A percentile compares a stretch with the other conserved stretches of the same genome.
Conservation (phyloP, 2,113 vertebrate genomes). For the Diadophis punctatus region DNA sequence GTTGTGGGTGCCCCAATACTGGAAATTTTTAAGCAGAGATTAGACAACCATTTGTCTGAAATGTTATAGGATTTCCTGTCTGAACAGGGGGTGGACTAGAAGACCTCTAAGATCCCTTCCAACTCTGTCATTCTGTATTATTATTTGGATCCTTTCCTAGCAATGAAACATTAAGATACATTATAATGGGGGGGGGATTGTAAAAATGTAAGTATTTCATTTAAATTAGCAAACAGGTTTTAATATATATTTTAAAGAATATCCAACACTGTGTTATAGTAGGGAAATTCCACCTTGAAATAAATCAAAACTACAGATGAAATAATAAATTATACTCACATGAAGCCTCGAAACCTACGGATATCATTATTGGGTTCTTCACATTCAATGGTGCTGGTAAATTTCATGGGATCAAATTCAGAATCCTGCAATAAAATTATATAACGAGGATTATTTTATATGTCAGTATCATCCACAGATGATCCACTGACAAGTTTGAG, state of each 20-base stretch:
- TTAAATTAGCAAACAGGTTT: neutral
- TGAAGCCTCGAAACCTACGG: constrained; percentile 90
- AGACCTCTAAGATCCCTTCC: neutral
- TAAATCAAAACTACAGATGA: neutral
- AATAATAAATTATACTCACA: constrained; percentile 80
- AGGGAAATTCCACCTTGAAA: neutral
- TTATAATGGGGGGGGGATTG: neutral
- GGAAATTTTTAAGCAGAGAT: neutral
- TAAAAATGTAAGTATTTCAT: neutral
- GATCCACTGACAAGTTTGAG: neutral
- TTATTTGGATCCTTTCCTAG: neutral
- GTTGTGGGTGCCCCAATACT: neutral
- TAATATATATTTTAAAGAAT: constrained; percentile 14
- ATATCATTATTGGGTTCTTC: constrained; percentile 98
- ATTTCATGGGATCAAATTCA: constrained; percentile 90
- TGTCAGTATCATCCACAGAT: neutral
- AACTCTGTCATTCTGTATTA: neutral
- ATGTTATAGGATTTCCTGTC: neutral
- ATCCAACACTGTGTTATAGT: neutral
- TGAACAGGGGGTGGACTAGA: neutral
- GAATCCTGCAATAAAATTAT: constrained; percentile 79
- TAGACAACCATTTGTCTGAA: neutral
- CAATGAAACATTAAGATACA: neutral
- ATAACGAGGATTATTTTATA: constrained; percentile 6
- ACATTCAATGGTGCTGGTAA: constrained; percentile 92